Base-by-base conservation (phyloP, 2,888 invertebrate genomes). In the Eudasyphora cyanicolor region DNA sequence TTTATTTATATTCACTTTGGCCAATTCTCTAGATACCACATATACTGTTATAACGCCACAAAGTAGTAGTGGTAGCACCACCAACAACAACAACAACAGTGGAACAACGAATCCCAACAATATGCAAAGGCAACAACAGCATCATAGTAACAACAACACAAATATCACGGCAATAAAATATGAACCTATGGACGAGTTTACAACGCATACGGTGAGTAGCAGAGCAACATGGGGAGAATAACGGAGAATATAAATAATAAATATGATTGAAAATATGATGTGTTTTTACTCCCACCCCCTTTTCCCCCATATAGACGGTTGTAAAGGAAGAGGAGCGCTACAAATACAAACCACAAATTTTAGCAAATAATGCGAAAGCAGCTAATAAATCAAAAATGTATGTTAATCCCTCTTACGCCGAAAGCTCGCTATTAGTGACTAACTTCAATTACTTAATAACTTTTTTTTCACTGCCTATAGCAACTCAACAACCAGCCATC, bases 311-410 rank as follows among this genome's bases (percentile, higher is more conserved):
- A 17, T 79, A 84, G 84, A 74, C 81, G 75, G 76, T 80, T 82
- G 83, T 78, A 74, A 85, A 84, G 51, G 76, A 74, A 24, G 84
- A 85, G 54, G 86, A 87, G 75, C 84, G 81, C 32, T 86, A 84
- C 76, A 82, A 88, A 79, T 92, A 90, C 86, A 91, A 89, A 84
- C 88, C 89, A 86, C 89, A 90, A 87, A 90, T 89, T 88, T 89
- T 87, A 86, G 88, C 88, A 78, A 88, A 89, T 85, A 90, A 91
- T 87, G 87, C 89, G 78, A 92, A 92, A 84, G 60, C 81, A 76
- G 81, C 84, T 78, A 73, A 60, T 42, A 84, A 84, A 89, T 89
- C 91, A 86, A 92, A 92, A 90, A 89, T 91, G 92, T 92, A 89
- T 89, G 91, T 88, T 76, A 67, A 45, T 24, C 19, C 80, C 51